Evolutionary conservation across 2,797 vertebrate species (phyloP), one percentile per base, ranked within the genome.

Genomic region (Cirrhinus molitorella): DNA sequence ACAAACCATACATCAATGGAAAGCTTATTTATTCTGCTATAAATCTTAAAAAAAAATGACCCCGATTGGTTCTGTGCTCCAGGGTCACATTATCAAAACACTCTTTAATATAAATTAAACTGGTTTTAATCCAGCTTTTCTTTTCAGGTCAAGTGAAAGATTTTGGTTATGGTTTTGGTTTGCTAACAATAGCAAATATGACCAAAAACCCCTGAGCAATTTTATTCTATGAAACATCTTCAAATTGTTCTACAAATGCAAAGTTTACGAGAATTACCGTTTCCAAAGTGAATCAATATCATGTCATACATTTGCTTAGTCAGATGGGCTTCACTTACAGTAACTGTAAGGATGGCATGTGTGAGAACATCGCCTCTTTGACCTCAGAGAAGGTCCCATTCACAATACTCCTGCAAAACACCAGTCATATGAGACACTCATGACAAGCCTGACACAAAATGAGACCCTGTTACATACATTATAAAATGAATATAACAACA

Each of bases 371-470:
- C 40, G 96, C 96, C 93, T 99, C 98, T 91, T 96, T 98, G 91
- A 99, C 95, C 93, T 99, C 97, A 0, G 92, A 94, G 93, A 99
- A 99, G 28, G 96, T 99, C 90, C 97, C 98, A 91, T 99, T 99
- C 63, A 99, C 97, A 87, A 99, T 93, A 88, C 98, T 99, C 96
- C 98, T 99, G 91, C 0, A 86, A 89, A 80, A 37, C 45, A 80
- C 6, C 40, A 40, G 66, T 19, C 25, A 51, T n/a, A 66, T 51
- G 31, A 79, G 65, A 70, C 65, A 59, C 1, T 17, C 9, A 4
- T 23, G 17, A 47, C 76, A 34, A 49, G 45, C 23, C 25, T 16
- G 47, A n/a, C 45, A 37, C 34, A 25, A 53, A 34, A 31, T 6
- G 11, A 49, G 5, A 61, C 13, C 25, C 25, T 49, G 47, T n/a